Evolutionary conservation across 2,888 invertebrate genomes (phyloP).

Genomic region (Trissonchulus sp.): DNA sequence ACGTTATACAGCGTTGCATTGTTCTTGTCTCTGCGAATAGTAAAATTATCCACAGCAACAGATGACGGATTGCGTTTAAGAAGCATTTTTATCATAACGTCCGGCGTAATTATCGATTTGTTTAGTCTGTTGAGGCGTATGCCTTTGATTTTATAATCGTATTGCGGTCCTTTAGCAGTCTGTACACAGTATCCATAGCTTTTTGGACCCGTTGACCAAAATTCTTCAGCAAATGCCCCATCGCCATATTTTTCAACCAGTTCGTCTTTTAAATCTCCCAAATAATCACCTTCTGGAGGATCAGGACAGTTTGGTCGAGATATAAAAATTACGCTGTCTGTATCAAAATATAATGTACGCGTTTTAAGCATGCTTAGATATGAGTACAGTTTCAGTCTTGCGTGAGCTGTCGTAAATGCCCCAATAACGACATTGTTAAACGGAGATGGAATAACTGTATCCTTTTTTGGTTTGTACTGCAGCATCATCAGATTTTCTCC

Average conservation of each 20-base stretch:
- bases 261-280: constrained; percentile 7
- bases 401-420: constrained; percentile 8
- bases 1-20: not conserved
- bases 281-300: not conserved
- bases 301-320: not conserved
- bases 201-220: constrained; percentile 5
- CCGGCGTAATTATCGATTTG: not conserved
- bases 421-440: not conserved
- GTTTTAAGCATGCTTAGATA: not conserved
- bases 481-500: not conserved
- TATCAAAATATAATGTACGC: not conserved
- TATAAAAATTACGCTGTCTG: not conserved
- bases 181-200: not conserved
- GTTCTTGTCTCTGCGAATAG: not conserved
- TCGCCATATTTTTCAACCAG: not conserved
- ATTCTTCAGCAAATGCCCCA: not conserved
- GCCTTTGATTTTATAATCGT: constrained; percentile 11
- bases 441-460: not conserved
- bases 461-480: not conserved
- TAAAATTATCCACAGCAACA: not conserved
- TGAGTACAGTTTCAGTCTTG: not conserved
- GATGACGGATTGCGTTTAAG: not conserved
- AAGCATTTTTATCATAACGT: not conserved
- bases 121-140: not conserved
- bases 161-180: not conserved